Percentiles rank a stretch among this genome's conserved stretches.
phyloP scores from a whole-genome alignment of 2,888 invertebrate species.

The Drosophila suboccidentalis region DNA sequence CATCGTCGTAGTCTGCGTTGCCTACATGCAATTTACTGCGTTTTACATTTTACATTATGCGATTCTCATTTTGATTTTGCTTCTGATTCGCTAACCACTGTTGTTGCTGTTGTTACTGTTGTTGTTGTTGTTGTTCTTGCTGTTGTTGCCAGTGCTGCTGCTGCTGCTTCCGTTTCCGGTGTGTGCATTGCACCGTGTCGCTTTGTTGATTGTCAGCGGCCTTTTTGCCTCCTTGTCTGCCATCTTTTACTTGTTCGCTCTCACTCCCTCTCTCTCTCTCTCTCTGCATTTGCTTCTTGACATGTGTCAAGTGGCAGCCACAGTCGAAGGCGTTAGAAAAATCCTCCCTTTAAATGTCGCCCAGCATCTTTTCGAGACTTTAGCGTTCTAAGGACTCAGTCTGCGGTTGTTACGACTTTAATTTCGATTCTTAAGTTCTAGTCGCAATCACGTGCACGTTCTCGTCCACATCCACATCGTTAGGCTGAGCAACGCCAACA shows the following conservation, averaged over 20 bases:
- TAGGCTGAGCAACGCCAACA: slow-evolving; percentile 24
- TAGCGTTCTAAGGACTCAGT: slow-evolving; percentile 20
- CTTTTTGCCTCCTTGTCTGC: slow-evolving; percentile 25
- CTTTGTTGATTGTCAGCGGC: slow-evolving; percentile 60
- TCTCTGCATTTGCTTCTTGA: not conserved
- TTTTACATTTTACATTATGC: slow-evolving; percentile 66
- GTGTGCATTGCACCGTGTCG: slow-evolving; percentile 44
- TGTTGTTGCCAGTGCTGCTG: slow-evolving; percentile 22
- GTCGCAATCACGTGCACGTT: not conserved
- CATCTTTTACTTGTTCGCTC: slow-evolving; percentile 4
- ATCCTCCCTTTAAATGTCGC: slow-evolving; percentile 14
- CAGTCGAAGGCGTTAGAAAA: slow-evolving; percentile 7
- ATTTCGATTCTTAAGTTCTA: slow-evolving; percentile 21
- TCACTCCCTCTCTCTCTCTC: not conserved
- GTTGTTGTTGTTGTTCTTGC: slow-evolving; percentile 18
- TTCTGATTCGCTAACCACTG: slow-evolving; percentile 44
- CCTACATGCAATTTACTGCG: slow-evolving; percentile 70
- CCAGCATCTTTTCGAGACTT: slow-evolving; percentile 1
- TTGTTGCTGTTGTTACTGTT: too few relatives aligned
- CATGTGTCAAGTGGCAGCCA: slow-evolving; percentile 22
- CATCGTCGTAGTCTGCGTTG: slow-evolving; percentile 21
- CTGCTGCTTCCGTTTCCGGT: slow-evolving; percentile 60
- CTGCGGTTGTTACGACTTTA: slow-evolving; percentile 28
- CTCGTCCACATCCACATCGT: not conserved
- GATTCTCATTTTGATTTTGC: slow-evolving; percentile 67